Evolutionary conservation across 2,113 vertebrate species (phyloP), one percentile per base, ranked within the genome.

Genomic region (Sinosuthora webbiana): DNA sequence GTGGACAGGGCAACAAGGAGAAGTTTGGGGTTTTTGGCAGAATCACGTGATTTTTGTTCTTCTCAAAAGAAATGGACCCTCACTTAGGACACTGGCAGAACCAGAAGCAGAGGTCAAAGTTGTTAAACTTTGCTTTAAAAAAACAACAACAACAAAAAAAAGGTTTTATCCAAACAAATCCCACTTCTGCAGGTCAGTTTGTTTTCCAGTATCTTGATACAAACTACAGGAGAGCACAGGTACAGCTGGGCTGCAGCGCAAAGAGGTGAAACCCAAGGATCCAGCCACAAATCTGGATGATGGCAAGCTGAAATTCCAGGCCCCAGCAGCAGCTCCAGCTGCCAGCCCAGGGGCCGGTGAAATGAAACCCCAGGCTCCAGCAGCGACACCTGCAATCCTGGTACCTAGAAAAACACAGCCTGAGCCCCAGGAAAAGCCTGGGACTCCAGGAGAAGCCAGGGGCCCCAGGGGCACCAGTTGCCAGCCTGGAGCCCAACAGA

Each of bases 141-240:
- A 65, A 81, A 49, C 57, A 52, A 52, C 41, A 41, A 41, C 41
- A 41, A 78, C 37, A 44, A 31, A 35, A 41, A 68, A 47, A 67
- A 33, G 7, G 47, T 65, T 94, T 93, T 71, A 95, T 91, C 83
- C 92, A 91, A 88, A 92, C 47, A 87, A 92, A 86, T 82, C 55
- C 87, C 83, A 82, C 64, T 91, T 80, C 42, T 86, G 88, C 76
- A 94, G 76, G 93, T 92, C 75, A 44, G 91, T 86, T 87, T 96
- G 64, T 59, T 94, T 97, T 97, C 93, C 96, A 90, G 92, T 95
- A 92, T 94, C 69, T 86, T 65, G 89, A 92, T 63, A 94, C 47
- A 87, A 96, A 95, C 69, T 87, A 84, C 94, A 96, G 91, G 39
- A 97, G 49, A 94, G 93, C 89, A 95, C 64, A 87, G 83, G 70